A percentile compares a stretch with the other conserved stretches of the same genome.
These are phyloP conservation scores for Xestobium rufovillosum DNA, from an alignment of 2,888 invertebrate species.

Conservation along the genomic window DNA sequence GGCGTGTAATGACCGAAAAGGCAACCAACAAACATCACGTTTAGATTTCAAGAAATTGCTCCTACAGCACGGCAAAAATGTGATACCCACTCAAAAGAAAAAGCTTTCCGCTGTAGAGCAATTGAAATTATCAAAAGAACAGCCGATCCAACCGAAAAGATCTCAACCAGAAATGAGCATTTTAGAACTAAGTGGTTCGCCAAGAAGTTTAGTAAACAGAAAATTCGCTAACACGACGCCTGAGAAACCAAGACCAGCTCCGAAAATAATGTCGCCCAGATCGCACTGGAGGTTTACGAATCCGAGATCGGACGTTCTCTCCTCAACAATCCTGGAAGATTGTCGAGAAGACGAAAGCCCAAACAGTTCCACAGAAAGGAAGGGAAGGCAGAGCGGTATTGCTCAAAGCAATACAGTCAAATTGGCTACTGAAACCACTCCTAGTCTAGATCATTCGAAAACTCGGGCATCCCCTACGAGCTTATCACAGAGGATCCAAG, in stretches of 20 bases:
- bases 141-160: conserved; percentile 28
- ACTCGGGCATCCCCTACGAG: conserved; percentile 6
- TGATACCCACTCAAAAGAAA: conserved; percentile 50
- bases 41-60: conserved; percentile 77
- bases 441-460: neutral
- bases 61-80: conserved; percentile 63
- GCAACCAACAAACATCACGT: conserved; percentile 64
- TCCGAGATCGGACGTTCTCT: conserved; percentile 74
- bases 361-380: conserved; percentile 53
- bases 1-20: conserved; percentile 58
- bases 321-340: conserved; percentile 79
- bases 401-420: neutral
- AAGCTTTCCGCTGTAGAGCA: conserved; percentile 74
- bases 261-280: conserved; percentile 61
- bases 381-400: conserved; percentile 17
- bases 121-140: conserved; percentile 60
- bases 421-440: too few species aligned
- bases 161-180: conserved; percentile 50
- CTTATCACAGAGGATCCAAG: conserved; percentile 51
- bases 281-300: conserved; percentile 67
- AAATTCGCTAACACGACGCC: conserved; percentile 42
- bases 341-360: conserved; percentile 71
- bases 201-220: conserved; percentile 59
- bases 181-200: conserved; percentile 62
- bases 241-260: conserved; percentile 33